Evolutionary conservation across 2,113 vertebrate species (phyloP).

Genomic region (Erinaceus europaeus): DNA sequence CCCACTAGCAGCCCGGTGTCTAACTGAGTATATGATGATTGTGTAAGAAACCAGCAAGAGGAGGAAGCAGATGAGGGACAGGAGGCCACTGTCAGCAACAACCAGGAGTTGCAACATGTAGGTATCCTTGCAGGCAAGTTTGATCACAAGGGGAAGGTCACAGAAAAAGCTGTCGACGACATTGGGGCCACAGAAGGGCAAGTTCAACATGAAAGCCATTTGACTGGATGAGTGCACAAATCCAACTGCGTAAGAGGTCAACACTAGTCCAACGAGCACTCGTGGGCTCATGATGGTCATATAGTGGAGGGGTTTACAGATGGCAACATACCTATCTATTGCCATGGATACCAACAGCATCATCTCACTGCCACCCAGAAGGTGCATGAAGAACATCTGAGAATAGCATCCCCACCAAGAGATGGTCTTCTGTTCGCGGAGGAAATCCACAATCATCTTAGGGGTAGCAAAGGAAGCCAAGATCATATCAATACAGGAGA

Average conservation of each 20-base stretch:
- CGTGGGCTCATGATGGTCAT: constrained; percentile 36
- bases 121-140: constrained; percentile 44
- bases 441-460: constrained; percentile 63
- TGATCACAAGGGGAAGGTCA: constrained; percentile 46
- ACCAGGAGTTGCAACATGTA: constrained; percentile 21
- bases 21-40: constrained; percentile 26
- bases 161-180: constrained; percentile 64
- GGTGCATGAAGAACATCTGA: constrained; percentile 66
- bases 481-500: constrained; percentile 49
- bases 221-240: constrained; percentile 64
- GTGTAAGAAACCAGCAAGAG: constrained; percentile 37
- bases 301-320: constrained; percentile 63
- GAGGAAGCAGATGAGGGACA: constrained; percentile 45
- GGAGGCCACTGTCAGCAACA: constrained; percentile 43
- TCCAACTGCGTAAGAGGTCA: constrained; percentile 36
- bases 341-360: constrained; percentile 66
- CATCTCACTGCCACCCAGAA: constrained; percentile 44
- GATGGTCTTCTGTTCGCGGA: constrained; percentile 30
- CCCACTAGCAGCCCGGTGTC: not conserved
- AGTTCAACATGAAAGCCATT: constrained; percentile 33
- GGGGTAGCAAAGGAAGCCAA: constrained; percentile 57
- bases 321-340: constrained; percentile 59
- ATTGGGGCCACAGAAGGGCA: constrained; percentile 63
- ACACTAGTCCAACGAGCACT: constrained; percentile 19
- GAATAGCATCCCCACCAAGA: constrained; percentile 54